These are phyloP conservation scores for Drosophila limbata DNA, from an alignment of 2,888 invertebrate species.

Conservation along the genomic window DNA sequence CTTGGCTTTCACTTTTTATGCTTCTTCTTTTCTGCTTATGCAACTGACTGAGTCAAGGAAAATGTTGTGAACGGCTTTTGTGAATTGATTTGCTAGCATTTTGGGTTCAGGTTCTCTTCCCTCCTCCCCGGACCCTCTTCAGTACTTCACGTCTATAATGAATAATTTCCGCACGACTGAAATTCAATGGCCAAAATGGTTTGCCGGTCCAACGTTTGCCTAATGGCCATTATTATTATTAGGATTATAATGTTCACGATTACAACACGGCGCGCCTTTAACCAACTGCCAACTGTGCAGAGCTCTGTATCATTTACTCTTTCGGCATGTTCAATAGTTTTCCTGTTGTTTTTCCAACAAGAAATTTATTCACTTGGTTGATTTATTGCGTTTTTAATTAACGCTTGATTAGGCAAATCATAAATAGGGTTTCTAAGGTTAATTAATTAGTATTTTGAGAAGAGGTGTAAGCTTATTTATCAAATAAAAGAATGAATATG, in stretches of 20 bases:
- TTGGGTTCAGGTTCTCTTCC: slow-evolving; percentile 29
- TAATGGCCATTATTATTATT: slow-evolving; percentile 78
- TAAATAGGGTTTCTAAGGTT: neutral
- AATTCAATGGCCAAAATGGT: slow-evolving; percentile 73
- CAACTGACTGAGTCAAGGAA: slow-evolving; percentile 35
- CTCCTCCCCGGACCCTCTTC: slow-evolving; percentile 1
- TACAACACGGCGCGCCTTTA: slow-evolving; percentile 51
- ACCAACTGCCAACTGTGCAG: slow-evolving; percentile 1
- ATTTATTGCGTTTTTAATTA: slow-evolving; percentile 74
- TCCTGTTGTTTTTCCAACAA: slow-evolving; percentile 20
- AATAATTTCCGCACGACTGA: slow-evolving; percentile 78
- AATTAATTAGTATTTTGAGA: slow-evolving; percentile 37
- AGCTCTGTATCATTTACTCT: slow-evolving; percentile 19
- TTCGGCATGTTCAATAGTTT: slow-evolving; percentile 39
- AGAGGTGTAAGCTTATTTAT: neutral
- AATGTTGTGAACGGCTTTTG: slow-evolving; percentile 51
- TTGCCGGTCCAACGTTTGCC: slow-evolving; percentile 67
- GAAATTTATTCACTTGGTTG: slow-evolving; percentile 49
- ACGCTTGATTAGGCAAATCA: slow-evolving; percentile 15
- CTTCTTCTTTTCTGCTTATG: slow-evolving; percentile 27
- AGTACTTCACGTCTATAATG: slow-evolving; percentile 68
- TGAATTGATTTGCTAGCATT: slow-evolving; percentile 72
- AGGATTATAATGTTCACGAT: slow-evolving; percentile 63
- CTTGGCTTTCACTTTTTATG: slow-evolving; percentile 20
- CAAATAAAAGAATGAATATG: neutral